Conservation (phyloP, 2,113 vertebrate genomes). For the Ceyx margarethae region DNA sequence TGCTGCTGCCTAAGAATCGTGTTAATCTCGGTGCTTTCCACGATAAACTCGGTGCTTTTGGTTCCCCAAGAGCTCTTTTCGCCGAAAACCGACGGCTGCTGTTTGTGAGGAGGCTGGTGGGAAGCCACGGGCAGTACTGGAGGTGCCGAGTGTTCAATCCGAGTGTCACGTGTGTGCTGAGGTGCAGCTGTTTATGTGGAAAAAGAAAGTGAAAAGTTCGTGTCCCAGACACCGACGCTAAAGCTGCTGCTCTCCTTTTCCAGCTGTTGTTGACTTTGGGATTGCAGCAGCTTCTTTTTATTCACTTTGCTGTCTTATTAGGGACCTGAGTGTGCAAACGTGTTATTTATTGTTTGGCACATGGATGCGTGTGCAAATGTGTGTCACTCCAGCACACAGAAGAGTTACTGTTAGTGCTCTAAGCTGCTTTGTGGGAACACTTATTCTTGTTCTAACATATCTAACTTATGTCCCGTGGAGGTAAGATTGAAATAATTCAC, state of each 20-base stretch:
- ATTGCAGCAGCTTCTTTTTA: background rate
- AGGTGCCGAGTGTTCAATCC: fast-evolving
- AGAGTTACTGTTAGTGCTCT: background rate
- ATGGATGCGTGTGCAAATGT: fast-evolving
- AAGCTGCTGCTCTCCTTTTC: background rate
- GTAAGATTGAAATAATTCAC: background rate
- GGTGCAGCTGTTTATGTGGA: fast-evolving
- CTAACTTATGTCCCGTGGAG: background rate
- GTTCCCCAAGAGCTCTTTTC: fast-evolving
- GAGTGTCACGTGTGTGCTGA: background rate
- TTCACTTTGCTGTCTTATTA: background rate
- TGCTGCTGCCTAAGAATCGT: too few relatives aligned
- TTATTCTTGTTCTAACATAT: background rate
- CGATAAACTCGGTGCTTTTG: background rate
- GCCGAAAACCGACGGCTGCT: fast-evolving
- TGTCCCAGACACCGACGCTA: background rate
- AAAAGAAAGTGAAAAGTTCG: background rate
- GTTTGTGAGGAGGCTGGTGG: fast-evolving
- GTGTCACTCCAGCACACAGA: too few relatives aligned
- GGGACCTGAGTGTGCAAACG: fast-evolving
- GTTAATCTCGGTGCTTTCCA: too few relatives aligned
- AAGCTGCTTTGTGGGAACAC: background rate
- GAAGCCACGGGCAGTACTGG: fast-evolving
- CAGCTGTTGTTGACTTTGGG: background rate
- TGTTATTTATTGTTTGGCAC: background rate